Evolutionary conservation across 2,797 vertebrate genomes (phyloP).

Genomic region (Anguilla megastoma): DNA sequence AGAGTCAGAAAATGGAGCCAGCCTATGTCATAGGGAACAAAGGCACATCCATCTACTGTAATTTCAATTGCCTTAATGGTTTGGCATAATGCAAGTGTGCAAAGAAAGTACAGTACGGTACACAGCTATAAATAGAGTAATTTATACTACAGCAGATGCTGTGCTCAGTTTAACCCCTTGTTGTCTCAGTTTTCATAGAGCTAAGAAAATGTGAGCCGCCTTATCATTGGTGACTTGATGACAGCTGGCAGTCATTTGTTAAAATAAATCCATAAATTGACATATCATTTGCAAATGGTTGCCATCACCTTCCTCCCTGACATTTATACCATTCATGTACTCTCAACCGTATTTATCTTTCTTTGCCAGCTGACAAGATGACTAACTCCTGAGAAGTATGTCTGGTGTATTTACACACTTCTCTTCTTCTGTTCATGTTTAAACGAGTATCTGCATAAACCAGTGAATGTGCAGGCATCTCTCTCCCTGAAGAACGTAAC

Average conservation of each 20-base stretch:
- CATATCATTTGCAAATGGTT: background rate
- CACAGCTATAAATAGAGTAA: conserved; percentile 5
- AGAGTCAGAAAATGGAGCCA: background rate
- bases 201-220: background rate
- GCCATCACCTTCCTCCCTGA: background rate
- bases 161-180: conserved; percentile 10
- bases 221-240: background rate
- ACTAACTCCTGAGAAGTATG: background rate
- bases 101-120: background rate
- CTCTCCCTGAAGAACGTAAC: background rate
- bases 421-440: background rate
- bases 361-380: background rate
- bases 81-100: background rate
- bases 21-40: background rate
- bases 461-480: background rate
- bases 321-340: background rate
- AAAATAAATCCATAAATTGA: conserved; percentile 20
- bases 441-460: background rate
- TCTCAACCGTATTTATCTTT: background rate
- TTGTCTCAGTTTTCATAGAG: background rate
- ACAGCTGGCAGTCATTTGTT: background rate
- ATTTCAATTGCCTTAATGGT: conserved; percentile 16
- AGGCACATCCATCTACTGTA: background rate
- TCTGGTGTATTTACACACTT: background rate
- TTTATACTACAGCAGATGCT: background rate